phyloP scores from a whole-genome alignment of 2,797 vertebrate species.

The Erethizon dorsatum region DNA sequence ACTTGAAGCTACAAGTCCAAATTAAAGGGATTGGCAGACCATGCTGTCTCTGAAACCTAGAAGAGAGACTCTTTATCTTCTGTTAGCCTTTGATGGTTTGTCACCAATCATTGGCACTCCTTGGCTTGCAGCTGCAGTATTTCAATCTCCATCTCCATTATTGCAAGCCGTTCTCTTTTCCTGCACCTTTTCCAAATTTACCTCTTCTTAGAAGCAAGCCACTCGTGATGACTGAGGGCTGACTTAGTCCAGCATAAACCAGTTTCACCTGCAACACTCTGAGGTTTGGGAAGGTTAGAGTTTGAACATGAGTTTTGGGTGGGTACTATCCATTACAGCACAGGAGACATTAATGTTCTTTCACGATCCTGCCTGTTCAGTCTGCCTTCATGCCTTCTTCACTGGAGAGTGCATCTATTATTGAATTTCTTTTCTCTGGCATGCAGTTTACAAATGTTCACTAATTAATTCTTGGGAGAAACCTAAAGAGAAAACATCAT shows the following conservation, averaged over 20 bases:
- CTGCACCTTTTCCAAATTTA: background rate
- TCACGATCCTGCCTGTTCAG: background rate
- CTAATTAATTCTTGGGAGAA: conserved; percentile 29
- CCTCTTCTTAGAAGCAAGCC: background rate
- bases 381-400: conserved; percentile 11
- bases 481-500: background rate
- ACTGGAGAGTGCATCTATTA: background rate
- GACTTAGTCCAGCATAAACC: background rate
- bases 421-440: conserved; percentile 34
- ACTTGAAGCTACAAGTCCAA: background rate
- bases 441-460: conserved; percentile 16
- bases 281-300: background rate
- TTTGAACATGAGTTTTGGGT: background rate
- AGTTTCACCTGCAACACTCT: background rate
- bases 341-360: background rate
- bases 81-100: background rate
- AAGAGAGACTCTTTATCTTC: background rate
- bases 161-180: background rate
- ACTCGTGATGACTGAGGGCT: background rate
- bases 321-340: background rate
- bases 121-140: background rate
- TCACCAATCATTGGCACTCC: background rate
- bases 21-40: background rate
- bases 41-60: background rate
- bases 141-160: background rate